These are phyloP conservation scores for Deladenus siricidicola DNA, from an alignment of 2,888 invertebrate species.

Conservation along the genomic window DNA sequence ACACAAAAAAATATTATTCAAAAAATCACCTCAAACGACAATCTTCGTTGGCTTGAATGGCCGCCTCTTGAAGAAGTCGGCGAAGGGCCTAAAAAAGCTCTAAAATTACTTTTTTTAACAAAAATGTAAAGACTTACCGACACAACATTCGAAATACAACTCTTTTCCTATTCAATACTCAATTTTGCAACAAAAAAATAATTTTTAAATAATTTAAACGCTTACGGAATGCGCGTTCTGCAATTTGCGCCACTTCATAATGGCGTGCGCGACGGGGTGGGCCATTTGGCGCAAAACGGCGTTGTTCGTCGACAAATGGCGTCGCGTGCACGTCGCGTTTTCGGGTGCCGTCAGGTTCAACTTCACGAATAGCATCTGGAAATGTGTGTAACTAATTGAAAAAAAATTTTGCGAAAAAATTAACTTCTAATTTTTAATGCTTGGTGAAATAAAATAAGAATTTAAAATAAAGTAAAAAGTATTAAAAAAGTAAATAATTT, in stretches of 20 bases:
- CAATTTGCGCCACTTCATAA: constrained; percentile 8
- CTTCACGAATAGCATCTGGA: background rate
- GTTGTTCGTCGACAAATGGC: constrained; percentile 2
- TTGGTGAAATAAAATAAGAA: too few species aligned
- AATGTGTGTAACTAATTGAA: too few species aligned
- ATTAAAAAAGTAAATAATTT: too few species aligned
- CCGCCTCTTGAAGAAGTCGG: background rate
- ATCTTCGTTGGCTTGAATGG: background rate
- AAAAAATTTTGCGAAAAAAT: too few species aligned
- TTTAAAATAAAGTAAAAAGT: too few species aligned
- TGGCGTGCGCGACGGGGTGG: constrained; percentile 11
- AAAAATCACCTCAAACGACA: background rate
- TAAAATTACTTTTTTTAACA: too few species aligned
- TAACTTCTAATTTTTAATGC: too few species aligned
- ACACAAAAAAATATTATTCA: background rate
- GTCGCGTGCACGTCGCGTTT: background rate
- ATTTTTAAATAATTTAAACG: too few species aligned
- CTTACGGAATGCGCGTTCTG: constrained; percentile 10
- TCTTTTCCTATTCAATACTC: too few species aligned
- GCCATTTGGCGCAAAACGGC: background rate
- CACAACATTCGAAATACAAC: too few species aligned
- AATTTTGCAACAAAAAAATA: too few species aligned
- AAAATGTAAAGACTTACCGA: too few species aligned
- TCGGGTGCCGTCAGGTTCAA: background rate
- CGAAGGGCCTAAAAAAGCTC: background rate